Percentiles rank a stretch among this genome's conserved stretches.
Evolutionary conservation across 2,888 invertebrate genomes (phyloP).

Genomic region (Pterostichus madidus): DNA sequence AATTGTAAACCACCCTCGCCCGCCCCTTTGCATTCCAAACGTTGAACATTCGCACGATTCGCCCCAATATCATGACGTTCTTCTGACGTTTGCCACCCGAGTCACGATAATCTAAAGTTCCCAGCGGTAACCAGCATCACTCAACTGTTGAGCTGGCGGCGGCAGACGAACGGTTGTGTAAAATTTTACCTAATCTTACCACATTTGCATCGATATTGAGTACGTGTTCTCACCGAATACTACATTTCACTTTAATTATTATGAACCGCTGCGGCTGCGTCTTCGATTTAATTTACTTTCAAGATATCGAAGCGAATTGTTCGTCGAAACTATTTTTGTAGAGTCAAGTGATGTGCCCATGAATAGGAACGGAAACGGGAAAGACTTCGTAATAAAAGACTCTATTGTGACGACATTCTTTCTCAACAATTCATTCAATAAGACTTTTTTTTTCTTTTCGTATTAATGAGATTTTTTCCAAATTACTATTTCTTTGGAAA

Average conservation of each 20-base stretch:
- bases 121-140: conserved; percentile 17
- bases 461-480: conserved; percentile 49
- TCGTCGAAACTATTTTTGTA: conserved; percentile 63
- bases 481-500: conserved; percentile 30
- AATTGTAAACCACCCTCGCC: conserved; percentile 76
- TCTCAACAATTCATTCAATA: conserved; percentile 60
- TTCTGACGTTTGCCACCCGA: conserved; percentile 59
- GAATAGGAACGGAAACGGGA: conserved; percentile 47
- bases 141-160: conserved; percentile 15
- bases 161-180: conserved; percentile 21
- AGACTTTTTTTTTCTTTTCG: conserved; percentile 36
- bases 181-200: conserved; percentile 67
- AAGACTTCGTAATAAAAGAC: conserved; percentile 63
- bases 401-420: conserved; percentile 66
- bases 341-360: conserved; percentile 47
- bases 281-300: conserved; percentile 60
- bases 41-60: conserved; percentile 73
- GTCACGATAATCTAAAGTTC: conserved; percentile 10
- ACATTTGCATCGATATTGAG: conserved; percentile 66
- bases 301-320: conserved; percentile 57
- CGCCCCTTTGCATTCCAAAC: conserved; percentile 74
- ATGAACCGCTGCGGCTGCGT: conserved; percentile 39
- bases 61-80: conserved; percentile 72
- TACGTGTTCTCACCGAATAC: conserved; percentile 58
- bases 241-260: conserved; percentile 64